Evolutionary conservation across 2,888 invertebrate genomes (phyloP), one percentile per base, ranked within the genome.

Genomic region (Pemphredon lugubris): DNA sequence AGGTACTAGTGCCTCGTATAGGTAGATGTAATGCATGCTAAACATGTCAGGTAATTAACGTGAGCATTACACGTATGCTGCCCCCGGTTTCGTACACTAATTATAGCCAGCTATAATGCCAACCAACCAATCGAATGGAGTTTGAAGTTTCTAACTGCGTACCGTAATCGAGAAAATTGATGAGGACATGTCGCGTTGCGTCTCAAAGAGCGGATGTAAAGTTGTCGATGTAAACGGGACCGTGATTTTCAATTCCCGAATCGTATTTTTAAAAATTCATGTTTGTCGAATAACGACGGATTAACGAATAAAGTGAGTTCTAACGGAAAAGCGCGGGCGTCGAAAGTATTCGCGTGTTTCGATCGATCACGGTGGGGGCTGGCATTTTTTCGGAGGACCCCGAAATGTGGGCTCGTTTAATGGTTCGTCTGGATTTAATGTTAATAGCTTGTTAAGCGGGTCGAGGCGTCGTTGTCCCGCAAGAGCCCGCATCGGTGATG

Each of bases 31-130:
- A 86, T 86, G 85, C 87, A 86, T 87, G 86, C 82, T 84, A 86
- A 87, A 83, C 82, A 85, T 83, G 82, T 78, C 79, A 77, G 79
- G 80, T 85, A 85, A 86, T 86, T 86, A 86, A 83, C 83, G 81
- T 81, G 76, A 70, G 81, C 79, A 77, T 82, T 85, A 83, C 78
- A 78, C 77, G 76, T 81, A 77, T 77, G 75, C 80, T 68, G 53
- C 57, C 63, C 61, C 44, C 45, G 54, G 67, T 71, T 77, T 68
- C 74, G 69, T 63, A 65, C 77, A 70, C 75, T 77, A 77, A 77
- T 77, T 77, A 76, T 61, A 68, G 47, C 45, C 30, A 42, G 66
- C 70, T 65, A 65, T 76, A 73, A 76, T 68, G 34, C 65, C 50
- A 51, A 34, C 67, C 59, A 53, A 51, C 68, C 64, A 48, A 70